Conservation (phyloP, 2,113 vertebrate genomes). For the Ictalurus furcatus region DNA sequence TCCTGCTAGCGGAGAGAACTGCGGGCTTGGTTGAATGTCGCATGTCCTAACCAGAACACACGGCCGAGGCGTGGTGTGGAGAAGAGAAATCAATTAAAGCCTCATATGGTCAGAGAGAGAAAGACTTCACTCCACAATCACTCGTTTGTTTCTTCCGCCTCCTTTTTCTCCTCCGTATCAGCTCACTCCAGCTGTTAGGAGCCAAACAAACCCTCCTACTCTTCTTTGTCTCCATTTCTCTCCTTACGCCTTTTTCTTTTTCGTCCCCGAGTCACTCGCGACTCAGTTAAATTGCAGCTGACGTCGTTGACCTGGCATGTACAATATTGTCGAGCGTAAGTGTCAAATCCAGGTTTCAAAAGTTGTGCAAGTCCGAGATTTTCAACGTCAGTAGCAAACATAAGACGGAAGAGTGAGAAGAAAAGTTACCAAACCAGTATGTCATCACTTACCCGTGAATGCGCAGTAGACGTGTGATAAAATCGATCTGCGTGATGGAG, state of each 20-base stretch:
- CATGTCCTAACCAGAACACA: constrained; percentile 32
- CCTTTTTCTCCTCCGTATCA: constrained; percentile 38
- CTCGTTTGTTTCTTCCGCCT: constrained; percentile 13
- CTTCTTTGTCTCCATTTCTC: constrained; percentile 1
- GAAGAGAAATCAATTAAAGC: constrained; percentile 38
- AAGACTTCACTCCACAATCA: constrained; percentile 25
- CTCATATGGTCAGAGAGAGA: constrained; percentile 26
- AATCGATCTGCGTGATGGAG: neutral
- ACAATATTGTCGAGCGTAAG: no score
- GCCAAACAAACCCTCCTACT: constrained; percentile 22
- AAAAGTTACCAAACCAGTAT: neutral
- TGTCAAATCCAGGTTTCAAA: neutral
- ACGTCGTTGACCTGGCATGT: neutral
- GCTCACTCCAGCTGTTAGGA: constrained; percentile 31
- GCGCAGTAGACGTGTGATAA: neutral
- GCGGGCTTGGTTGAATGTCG: constrained; percentile 7
- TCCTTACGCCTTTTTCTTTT: neutral
- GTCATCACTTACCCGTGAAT: neutral
- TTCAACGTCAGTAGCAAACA: neutral
- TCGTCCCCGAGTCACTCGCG: neutral
- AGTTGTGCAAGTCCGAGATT: neutral
- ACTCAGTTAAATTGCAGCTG: neutral
- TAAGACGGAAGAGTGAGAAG: neutral
- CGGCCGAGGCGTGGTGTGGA: neutral
- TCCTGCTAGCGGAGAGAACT: constrained; percentile 6